These are phyloP conservation scores for Tetramorium alpestre DNA, from an alignment of 1,140 invertebrate species.

Conservation along the genomic window DNA sequence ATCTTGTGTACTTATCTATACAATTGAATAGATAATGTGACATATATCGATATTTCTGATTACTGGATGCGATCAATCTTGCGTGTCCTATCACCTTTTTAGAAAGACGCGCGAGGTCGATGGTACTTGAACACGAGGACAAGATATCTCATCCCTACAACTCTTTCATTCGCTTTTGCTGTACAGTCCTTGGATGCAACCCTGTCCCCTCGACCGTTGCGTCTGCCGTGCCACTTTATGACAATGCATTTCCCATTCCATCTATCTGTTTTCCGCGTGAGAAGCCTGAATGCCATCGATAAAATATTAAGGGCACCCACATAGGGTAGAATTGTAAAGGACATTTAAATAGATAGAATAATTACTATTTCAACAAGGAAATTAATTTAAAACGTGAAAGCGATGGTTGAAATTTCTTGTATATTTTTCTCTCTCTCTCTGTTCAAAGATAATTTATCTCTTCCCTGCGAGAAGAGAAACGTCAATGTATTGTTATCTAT, in stretches of 20 bases:
- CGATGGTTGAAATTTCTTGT: background rate
- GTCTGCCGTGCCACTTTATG: constrained; percentile 67
- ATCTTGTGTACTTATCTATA: background rate
- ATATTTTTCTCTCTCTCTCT: background rate
- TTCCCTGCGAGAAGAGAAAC: background rate
- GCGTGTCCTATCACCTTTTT: constrained; percentile 79
- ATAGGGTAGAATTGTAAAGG: constrained; percentile 34
- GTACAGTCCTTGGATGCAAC: constrained; percentile 30
- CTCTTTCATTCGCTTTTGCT: constrained; percentile 51
- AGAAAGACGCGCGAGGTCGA: constrained; percentile 69
- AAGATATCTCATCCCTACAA: constrained; percentile 71
- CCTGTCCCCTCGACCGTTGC: constrained; percentile 24
- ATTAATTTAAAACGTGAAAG: constrained; percentile 17
- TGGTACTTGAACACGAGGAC: constrained; percentile 70
- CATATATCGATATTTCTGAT: constrained; percentile 36
- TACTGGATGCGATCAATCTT: constrained; percentile 68
- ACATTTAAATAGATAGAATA: constrained; percentile 32
- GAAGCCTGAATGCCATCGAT: constrained; percentile 69
- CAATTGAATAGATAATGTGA: background rate
- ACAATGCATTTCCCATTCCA: constrained; percentile 71
- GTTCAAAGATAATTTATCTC: background rate
- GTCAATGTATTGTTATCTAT: background rate
- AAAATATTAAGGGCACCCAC: constrained; percentile 70
- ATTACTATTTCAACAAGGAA: background rate
- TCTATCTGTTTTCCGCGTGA: constrained; percentile 54